Evolutionary conservation across 2,113 vertebrate genomes (phyloP).

Genomic region (Sisor rabdophorus): DNA sequence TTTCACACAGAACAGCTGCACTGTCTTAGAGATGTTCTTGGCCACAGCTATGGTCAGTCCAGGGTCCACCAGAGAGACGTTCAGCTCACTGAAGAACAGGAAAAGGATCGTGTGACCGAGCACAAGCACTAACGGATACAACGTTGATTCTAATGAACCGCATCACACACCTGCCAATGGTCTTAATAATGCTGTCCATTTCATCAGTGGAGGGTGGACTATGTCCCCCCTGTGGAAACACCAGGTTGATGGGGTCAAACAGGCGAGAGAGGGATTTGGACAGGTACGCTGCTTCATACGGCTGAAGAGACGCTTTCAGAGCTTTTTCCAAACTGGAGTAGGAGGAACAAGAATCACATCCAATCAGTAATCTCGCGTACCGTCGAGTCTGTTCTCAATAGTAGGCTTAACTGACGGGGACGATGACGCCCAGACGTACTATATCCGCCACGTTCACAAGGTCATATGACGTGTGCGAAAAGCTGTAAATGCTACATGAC

Average conservation of each 20-base stretch:
- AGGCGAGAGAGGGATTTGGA: slow-evolving; percentile 95
- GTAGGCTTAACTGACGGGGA: no score
- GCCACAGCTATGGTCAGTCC: slow-evolving; percentile 84
- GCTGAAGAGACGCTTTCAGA: slow-evolving; percentile 87
- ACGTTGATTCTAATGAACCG: no score
- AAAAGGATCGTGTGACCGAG: not conserved
- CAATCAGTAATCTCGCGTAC: not conserved
- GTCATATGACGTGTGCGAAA: no score
- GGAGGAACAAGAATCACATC: not conserved
- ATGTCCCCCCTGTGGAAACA: slow-evolving; percentile 88
- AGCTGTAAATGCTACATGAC: no score
- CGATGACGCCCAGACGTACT: no score
- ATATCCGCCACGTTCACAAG: no score
- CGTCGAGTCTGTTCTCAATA: no score
- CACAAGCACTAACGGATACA: not conserved
- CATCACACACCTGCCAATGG: slow-evolving; percentile 77
- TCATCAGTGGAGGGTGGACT: slow-evolving; percentile 90
- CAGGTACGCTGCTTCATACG: slow-evolving; percentile 90
- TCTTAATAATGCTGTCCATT: slow-evolving; percentile 93
- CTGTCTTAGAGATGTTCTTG: slow-evolving; percentile 91
- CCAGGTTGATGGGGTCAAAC: slow-evolving; percentile 97
- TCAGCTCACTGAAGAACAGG: slow-evolving; percentile 79
- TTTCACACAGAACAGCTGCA: slow-evolving; percentile 92
- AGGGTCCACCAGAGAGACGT: slow-evolving; percentile 88
- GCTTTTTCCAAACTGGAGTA: slow-evolving; percentile 84